Evolutionary conservation across 2,113 vertebrate species (phyloP), one percentile per base, ranked within the genome.

Genomic region (Sisor rabdophorus): DNA sequence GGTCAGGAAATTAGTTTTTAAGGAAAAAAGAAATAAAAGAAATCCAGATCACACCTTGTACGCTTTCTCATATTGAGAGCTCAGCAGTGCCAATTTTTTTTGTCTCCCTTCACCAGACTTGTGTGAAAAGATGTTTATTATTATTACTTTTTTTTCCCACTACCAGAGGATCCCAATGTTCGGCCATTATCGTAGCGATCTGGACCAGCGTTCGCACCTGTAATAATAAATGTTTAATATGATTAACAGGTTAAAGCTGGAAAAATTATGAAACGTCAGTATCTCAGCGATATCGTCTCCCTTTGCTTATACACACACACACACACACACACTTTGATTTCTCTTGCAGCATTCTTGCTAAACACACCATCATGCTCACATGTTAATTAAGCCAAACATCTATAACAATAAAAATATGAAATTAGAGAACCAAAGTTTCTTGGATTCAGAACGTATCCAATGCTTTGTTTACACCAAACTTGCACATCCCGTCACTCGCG

Each of bases 61-160:
- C 93, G 94, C 94, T 95, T 94, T 95, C 94, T 95, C 94, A 95
- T 95, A 95, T 95, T 95, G 94, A 95, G 94, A 95, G 94, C 94
- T 95, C 92, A 92, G 93, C 93, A 94, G 93, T 94, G 93, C 92
- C 93, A 96, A 93, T 92, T 91, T 82, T 92, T 65, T 56, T 71
- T 70, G 80, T 78, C 82, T 87, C 82, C 65, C 71, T 83, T 84
- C 60, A 71, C 82, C 69, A 26, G 69, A 85, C 86, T 28, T 22
- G 15, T 76, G 82, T 44, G 40, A 69, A 48, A 52, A 83, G 70
- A 82, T 81, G 70, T 55, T 55, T 10, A 77, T 87, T 83, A 83
- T 79, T 87, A 89, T 88, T 91, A 90, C 83, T 78, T 83, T 77
- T 82, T 84, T 75, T 26, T n/a, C 48, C 19, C 2, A 92, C 88